Base-by-base conservation (phyloP, 2,113 vertebrate species). In the Galeopterus variegatus region DNA sequence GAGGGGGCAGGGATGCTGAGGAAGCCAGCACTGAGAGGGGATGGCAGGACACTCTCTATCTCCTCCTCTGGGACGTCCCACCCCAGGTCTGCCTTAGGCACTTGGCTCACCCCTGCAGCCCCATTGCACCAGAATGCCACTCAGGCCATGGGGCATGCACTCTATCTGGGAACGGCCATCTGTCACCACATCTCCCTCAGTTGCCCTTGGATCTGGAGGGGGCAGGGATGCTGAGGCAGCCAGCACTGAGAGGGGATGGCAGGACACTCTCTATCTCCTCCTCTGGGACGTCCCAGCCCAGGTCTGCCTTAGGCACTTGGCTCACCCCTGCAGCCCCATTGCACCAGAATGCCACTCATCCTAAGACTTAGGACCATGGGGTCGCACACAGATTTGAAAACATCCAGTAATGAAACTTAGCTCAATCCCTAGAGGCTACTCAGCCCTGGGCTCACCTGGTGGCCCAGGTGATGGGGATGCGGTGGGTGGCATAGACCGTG, bases 391-490 rank as follows among this genome's bases (percentile, higher is more conserved):
- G 62, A 54, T 26, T 17, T 26, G 24, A 28, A 85, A 31, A 72
- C 21, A n/a, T n/a, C 36, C 11, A 14, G 28, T 60, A 67, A 67
- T 54, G 19, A 56, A 26, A 60, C 28, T 48, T 21, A 0, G 45
- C 64, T 58, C 5, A 1, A n/a, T 88, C n/a, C 48, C 93, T 14
- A 9, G 3, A n/a, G 41, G 79, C 48, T 54, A 3, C 23, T 58
- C 58, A 58, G 85, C 70, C 54, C 86, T 13, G 14, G 31, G 48
- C 93, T 95, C 94, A 99, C 99, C 99, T 99, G 98, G 99, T 98
- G 0, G 99, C 99, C 99, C 99, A 99, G 83, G 99, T 99, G 98
- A 99, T 99, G 95, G 99, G 99, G 96, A 99, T 99, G 67, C 99
- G 99, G 97, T 99, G 99, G 3, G 99, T 99, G 28, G 99, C 99